Percentiles rank a stretch among this genome's conserved stretches.
phyloP scores from a whole-genome alignment of 1,140 invertebrate species.

The Pomacea maculata region DNA sequence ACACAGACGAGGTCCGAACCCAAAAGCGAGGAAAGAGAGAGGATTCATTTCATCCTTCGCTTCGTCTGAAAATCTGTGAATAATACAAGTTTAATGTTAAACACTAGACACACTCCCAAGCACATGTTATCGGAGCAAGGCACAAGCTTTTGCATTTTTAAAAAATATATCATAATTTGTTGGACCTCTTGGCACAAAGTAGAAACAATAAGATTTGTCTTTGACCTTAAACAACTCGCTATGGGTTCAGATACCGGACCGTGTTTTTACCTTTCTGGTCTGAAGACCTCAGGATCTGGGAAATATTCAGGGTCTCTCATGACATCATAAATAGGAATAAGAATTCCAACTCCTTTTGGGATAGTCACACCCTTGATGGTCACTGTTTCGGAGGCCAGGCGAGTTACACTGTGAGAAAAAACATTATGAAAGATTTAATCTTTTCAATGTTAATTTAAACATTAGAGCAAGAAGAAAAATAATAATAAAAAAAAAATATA shows the following conservation, averaged over 20 bases:
- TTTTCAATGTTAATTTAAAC: too few relatives aligned
- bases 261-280: conserved; percentile 58
- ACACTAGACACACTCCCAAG: too few relatives aligned
- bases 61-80: conserved; percentile 6
- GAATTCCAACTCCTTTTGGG: conserved; percentile 64
- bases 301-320: conserved; percentile 66
- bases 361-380: conserved; percentile 64
- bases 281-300: conserved; percentile 64
- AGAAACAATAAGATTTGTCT: too few relatives aligned
- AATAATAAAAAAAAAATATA: too few relatives aligned
- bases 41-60: conserved; percentile 38
- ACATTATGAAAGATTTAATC: background rate
- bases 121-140: too few relatives aligned
- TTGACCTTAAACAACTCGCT: too few relatives aligned
- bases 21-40: conserved; percentile 67
- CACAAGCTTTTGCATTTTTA: too few relatives aligned
- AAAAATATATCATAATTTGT: too few relatives aligned
- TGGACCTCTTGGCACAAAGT: too few relatives aligned
- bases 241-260: too few relatives aligned
- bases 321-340: conserved; percentile 68
- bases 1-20: conserved; percentile 68
- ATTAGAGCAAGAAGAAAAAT: too few relatives aligned
- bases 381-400: conserved; percentile 29
- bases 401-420: conserved; percentile 23
- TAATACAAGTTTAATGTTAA: too few relatives aligned